Percentiles rank a stretch among this genome's conserved stretches.
Evolutionary conservation across 2,888 invertebrate species (phyloP).

Genomic region (Sympetrum striolatum): DNA sequence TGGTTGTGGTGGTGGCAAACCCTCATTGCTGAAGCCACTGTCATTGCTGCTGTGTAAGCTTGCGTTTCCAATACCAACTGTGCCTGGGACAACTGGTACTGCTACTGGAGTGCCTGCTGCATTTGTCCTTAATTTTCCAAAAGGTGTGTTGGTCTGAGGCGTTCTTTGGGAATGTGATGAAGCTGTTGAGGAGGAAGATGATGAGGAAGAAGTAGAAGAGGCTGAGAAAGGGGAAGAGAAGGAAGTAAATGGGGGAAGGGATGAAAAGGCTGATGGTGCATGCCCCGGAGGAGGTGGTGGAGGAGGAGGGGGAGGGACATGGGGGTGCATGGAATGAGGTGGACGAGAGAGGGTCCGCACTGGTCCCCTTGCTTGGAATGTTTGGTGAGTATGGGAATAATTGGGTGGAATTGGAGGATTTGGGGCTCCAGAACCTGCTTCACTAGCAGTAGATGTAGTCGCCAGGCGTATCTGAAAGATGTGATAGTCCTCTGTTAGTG

Average conservation of each 20-base stretch:
- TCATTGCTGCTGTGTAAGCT: conserved; percentile 87
- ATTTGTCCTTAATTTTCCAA: conserved; percentile 18
- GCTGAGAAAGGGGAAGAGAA: conserved; percentile 49
- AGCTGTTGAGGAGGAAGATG: conserved; percentile 52
- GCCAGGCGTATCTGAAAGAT: conserved; percentile 43
- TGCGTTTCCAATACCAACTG: conserved; percentile 53
- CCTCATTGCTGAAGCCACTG: conserved; percentile 90
- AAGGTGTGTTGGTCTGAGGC: conserved; percentile 24
- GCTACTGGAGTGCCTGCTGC: conserved; percentile 24
- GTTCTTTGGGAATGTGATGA: conserved; percentile 46
- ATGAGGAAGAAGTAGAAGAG: conserved; percentile 46
- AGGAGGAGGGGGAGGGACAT: conserved; percentile 22
- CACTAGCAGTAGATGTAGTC: conserved; percentile 44
- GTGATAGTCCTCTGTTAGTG: too few relatives aligned
- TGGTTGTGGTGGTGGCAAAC: conserved; percentile 77
- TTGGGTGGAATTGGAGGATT: conserved; percentile 54
- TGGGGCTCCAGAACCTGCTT: conserved; percentile 57
- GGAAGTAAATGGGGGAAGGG: conserved; percentile 54
- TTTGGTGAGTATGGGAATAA: conserved; percentile 13
- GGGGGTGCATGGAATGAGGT: conserved; percentile 47
- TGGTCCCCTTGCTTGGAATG: conserved; percentile 47
- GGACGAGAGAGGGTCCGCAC: conserved; percentile 50
- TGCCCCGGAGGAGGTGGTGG: conserved; percentile 52
- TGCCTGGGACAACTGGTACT: conserved; percentile 29
- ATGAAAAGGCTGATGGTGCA: conserved; percentile 57